Conservation (phyloP, 2,888 invertebrate species). For the Globia sparganii region DNA sequence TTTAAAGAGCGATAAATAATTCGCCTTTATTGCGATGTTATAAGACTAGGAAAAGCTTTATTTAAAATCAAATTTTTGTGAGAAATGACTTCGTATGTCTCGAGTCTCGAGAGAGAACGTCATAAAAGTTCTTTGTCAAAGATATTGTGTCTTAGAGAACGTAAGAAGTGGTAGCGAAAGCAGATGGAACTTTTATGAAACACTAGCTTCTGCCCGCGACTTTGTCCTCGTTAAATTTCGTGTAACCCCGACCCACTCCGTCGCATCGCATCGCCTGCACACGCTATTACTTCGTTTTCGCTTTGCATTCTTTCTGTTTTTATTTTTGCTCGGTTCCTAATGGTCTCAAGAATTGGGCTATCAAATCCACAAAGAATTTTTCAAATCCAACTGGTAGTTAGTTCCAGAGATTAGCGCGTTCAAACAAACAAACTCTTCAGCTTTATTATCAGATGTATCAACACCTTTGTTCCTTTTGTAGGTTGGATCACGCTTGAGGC, state of each 20-base stretch:
- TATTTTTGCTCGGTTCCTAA: not conserved
- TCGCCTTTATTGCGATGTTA: constrained; percentile 47
- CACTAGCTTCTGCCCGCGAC: not conserved
- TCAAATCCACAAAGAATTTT: not conserved
- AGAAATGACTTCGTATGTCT: constrained; percentile 23
- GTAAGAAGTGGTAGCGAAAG: constrained; percentile 15
- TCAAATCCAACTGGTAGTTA: not conserved
- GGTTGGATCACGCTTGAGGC: constrained; percentile 28
- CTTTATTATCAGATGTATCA: constrained; percentile 12
- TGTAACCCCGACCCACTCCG: too few species aligned
- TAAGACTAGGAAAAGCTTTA: constrained; percentile 17
- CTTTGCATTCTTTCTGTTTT: not conserved
- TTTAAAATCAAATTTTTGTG: constrained; percentile 45
- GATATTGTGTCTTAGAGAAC: constrained; percentile 23
- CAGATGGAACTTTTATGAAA: constrained; percentile 18
- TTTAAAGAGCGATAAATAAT: constrained; percentile 57
- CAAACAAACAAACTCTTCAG: not conserved
- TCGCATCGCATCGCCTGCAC: not conserved
- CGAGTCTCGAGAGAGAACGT: constrained; percentile 21
- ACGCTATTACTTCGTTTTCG: not conserved
- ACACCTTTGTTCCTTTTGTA: constrained; percentile 35
- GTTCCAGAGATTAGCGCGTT: not conserved
- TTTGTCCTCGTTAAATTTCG: not conserved
- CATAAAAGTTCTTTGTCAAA: constrained; percentile 44
- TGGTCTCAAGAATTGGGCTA: not conserved